These are phyloP conservation scores for Chrysina gloriosa DNA, from an alignment of 2,888 invertebrate species.

Conservation along the genomic window DNA sequence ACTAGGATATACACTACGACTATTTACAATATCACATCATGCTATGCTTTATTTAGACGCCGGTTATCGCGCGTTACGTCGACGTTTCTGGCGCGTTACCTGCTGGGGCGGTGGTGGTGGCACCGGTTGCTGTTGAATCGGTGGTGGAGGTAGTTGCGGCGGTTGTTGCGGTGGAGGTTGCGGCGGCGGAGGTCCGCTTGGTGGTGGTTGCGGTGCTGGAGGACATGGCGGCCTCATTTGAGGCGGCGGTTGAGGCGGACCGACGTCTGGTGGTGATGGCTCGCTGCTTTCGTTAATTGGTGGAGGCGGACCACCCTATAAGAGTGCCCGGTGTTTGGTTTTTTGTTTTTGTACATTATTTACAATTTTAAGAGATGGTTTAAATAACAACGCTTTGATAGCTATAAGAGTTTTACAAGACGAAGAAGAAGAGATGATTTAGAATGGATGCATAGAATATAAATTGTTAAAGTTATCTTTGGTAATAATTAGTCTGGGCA, in stretches of 20 bases:
- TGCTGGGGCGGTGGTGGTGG: constrained; percentile 48
- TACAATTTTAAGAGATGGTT: background rate
- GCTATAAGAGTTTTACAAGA: too few species aligned
- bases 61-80: background rate
- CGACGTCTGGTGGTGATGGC: constrained; percentile 52
- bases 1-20: too few species aligned
- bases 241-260: constrained; percentile 45
- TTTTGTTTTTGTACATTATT: background rate
- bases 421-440: too few species aligned
- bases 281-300: constrained; percentile 49
- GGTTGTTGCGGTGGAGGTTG: constrained; percentile 47
- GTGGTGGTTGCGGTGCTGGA: constrained; percentile 50
- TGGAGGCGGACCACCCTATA: constrained; percentile 62
- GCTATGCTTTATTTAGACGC: too few species aligned
- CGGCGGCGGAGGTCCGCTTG: constrained; percentile 43
- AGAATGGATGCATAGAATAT: too few species aligned
- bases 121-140: constrained; percentile 12
- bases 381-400: too few species aligned
- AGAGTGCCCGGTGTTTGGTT: constrained; percentile 15
- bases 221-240: constrained; percentile 53
- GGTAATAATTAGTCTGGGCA: too few species aligned
- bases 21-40: too few species aligned
- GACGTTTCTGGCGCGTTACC: constrained; percentile 46
- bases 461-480: too few species aligned
- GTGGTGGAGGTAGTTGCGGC: constrained; percentile 45